Conservation (phyloP, 2,888 invertebrate genomes). For the Limnephilus auricula region DNA sequence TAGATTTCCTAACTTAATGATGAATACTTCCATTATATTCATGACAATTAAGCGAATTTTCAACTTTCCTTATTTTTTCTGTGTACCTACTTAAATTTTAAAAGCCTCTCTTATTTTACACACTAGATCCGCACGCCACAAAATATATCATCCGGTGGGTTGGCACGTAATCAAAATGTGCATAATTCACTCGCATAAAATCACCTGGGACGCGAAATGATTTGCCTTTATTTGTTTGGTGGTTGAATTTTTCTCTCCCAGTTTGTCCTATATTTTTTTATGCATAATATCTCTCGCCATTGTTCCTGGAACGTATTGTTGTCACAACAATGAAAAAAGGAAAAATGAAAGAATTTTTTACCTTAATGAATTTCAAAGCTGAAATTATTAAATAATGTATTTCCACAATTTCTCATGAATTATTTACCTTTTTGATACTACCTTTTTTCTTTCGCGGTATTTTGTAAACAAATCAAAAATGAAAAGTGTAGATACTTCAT, state of each 20-base stretch:
- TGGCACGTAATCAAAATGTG: conserved; percentile 14
- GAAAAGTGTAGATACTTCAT: not conserved
- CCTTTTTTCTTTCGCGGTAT: not conserved
- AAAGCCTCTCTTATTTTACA: not conserved
- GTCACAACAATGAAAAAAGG: conserved; percentile 35
- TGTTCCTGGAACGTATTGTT: conserved; percentile 37
- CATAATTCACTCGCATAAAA: not conserved
- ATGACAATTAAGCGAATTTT: not conserved
- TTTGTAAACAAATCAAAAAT: not conserved
- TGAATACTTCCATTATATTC: not conserved
- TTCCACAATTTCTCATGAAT: conserved; percentile 24
- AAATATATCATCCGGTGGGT: conserved; percentile 33
- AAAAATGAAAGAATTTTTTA: conserved; percentile 31
- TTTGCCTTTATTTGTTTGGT: not conserved
- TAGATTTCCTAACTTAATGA: not conserved
- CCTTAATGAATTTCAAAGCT: conserved; percentile 45
- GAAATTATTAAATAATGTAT: conserved; percentile 34
- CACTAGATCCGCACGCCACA: not conserved
- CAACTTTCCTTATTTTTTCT: not conserved
- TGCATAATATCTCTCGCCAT: not conserved
- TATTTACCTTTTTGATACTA: not conserved
- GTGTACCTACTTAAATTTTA: not conserved
- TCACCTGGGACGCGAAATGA: not conserved
- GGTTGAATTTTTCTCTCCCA: not conserved
- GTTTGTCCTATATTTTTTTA: conserved; percentile 1